Percentiles rank a stretch among this genome's conserved stretches.
Evolutionary conservation across 2,113 vertebrate species (phyloP).

Genomic region (Gavialis gangeticus): DNA sequence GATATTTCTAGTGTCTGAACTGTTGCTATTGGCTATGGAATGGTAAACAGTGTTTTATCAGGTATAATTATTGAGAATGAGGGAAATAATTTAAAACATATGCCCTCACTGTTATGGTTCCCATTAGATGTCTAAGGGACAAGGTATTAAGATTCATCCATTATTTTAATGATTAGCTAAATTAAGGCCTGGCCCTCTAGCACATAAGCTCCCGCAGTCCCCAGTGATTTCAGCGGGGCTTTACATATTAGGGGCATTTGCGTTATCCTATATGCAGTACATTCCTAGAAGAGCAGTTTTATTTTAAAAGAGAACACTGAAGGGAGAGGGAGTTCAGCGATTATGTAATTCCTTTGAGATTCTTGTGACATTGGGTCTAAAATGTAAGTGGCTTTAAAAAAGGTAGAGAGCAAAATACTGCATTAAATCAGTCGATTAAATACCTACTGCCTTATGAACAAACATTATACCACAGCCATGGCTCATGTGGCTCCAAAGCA

Average conservation of each 20-base stretch:
- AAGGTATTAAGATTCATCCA: not conserved
- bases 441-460: rapidly evolving
- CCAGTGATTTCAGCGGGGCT: not conserved
- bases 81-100: not conserved
- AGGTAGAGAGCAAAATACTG: not conserved
- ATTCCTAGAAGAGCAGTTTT: not conserved
- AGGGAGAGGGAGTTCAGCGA: not conserved
- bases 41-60: too few relatives aligned
- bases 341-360: not conserved
- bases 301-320: not conserved
- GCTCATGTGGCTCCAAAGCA: not conserved
- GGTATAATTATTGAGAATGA: not conserved
- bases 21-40: not conserved
- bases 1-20: not conserved
- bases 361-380: not conserved
- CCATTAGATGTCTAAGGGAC: not conserved
- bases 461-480: not conserved
- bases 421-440: rapidly evolving
- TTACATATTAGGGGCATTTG: not conserved
- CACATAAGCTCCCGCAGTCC: not conserved
- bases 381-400: not conserved
- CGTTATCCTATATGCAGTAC: not conserved
- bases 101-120: not conserved
- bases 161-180: not conserved
- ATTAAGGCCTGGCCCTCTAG: not conserved